Evolutionary conservation across 2,888 invertebrate species (phyloP), one percentile per base, ranked within the genome.

Genomic region (Eupithecia inturbata): DNA sequence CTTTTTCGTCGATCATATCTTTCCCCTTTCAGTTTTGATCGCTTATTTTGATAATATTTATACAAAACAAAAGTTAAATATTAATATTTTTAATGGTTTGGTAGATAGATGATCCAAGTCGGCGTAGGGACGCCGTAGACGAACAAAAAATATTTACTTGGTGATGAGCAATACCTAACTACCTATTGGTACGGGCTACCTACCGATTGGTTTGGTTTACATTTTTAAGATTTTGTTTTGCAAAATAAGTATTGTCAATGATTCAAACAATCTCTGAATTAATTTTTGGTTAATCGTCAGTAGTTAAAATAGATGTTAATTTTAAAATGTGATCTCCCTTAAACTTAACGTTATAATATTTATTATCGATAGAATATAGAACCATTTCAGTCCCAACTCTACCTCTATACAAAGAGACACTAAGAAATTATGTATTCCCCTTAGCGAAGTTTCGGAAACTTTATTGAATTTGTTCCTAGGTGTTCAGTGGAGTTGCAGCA

Each of bases 401-500:
- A 91, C 19, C 73, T 73, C 83, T 87, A 86, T 88, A 91, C 92
- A 94, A 94, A 93, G 93, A 93, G 92, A 93, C 93, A 92, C 90
- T 93, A 93, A 93, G 92, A 93, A 93, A 94, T 94, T 94, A 94
- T 91, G 93, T 93, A 94, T 93, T 93, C 94, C 92, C 92, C 92
- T 91, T 91, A 90, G 90, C 90, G 90, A 84, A 93, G 92, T 92
- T 91, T 91, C 90, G 88, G 88, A 83, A 91, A 93, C 90, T 92
- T 93, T 94, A 94, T 94, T 94, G 93, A 94, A 94, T 94, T 94
- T 94, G 93, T 94, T 94, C 89, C 83, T 88, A 91, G 88, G 87
- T 87, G 88, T 86, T 87, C 88, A 80, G 78, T 84, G 83, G 84
- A 85, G 86, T 87, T 90, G 92, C 91, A 92, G 88, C 87, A 93